These are phyloP conservation scores for Channa argus DNA, from an alignment of 2,113 vertebrate genomes.

Conservation along the genomic window DNA sequence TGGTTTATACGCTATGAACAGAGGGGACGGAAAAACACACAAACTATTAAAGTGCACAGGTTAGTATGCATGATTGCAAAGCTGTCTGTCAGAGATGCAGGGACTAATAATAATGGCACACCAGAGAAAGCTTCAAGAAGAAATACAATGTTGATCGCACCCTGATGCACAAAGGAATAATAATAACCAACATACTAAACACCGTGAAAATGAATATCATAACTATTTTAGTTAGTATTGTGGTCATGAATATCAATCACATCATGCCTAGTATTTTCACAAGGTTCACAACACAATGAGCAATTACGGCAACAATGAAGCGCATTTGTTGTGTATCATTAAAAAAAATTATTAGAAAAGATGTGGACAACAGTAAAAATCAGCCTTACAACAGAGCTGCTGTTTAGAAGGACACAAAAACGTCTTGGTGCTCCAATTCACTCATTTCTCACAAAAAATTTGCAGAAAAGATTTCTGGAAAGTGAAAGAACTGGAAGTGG, in stretches of 20 bases:
- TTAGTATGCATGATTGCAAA: slow-evolving; percentile 28
- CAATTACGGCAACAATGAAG: neutral
- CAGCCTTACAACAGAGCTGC: too few species aligned
- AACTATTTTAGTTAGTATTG: neutral
- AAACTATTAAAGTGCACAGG: slow-evolving; percentile 15
- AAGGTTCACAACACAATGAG: neutral
- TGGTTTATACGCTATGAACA: slow-evolving; percentile 28
- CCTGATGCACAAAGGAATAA: neutral
- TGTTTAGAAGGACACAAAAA: neutral
- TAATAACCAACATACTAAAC: neutral
- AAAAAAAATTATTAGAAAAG: neutral
- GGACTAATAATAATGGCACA: slow-evolving; percentile 30
- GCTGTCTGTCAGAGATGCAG: slow-evolving; percentile 26
- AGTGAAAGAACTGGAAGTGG: too few species aligned
- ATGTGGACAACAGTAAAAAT: neutral
- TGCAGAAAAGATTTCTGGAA: neutral
- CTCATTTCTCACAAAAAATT: neutral
- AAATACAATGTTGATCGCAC: neutral
- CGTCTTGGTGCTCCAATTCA: neutral
- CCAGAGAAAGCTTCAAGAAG: slow-evolving; percentile 9
- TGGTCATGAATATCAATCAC: neutral
- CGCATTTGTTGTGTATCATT: neutral
- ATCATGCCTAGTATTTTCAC: neutral
- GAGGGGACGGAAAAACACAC: slow-evolving; percentile 21
- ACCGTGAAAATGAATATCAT: neutral